phyloP scores from a whole-genome alignment of 64 coral and sea anemone genomes.

The Dendrophyllia cribrosa region DNA sequence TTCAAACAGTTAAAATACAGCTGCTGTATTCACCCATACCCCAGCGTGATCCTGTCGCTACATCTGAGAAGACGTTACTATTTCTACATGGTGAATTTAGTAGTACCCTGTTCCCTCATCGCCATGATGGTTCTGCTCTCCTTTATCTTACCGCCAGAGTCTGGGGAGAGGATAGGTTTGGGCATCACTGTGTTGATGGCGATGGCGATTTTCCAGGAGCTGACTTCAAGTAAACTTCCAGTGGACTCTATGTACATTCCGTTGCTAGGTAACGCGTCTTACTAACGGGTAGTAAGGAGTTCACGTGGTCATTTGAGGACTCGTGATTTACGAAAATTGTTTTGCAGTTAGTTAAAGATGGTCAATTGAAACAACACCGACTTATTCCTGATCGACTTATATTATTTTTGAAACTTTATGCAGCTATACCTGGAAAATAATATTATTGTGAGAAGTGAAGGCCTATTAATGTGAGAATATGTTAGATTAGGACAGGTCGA shows the following conservation, averaged over 20 bases:
- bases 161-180: constrained; percentile 87
- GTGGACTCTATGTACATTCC: constrained; percentile 78
- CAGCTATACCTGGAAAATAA: no score
- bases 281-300: no score
- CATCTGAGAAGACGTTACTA: constrained; percentile 77
- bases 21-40: constrained; percentile 75
- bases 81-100: constrained; percentile 87
- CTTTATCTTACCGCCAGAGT: constrained; percentile 85
- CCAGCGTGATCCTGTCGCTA: constrained; percentile 62
- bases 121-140: constrained; percentile 84
- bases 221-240: constrained; percentile 88
- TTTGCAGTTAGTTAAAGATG: no score
- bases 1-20: constrained; percentile 65
- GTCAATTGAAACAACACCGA: no score
- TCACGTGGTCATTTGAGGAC: no score
- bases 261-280: constrained; percentile 57
- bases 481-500: no score
- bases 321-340: no score
- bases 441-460: no score
- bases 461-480: no score
- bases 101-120: constrained; percentile 92
- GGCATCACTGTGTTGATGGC: constrained; percentile 95
- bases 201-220: constrained; percentile 95
- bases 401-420: no score
- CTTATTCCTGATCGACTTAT: no score